These are phyloP conservation scores for Dendrocincla fuliginosa DNA, from an alignment of 2,797 vertebrate species.

Conservation along the genomic window DNA sequence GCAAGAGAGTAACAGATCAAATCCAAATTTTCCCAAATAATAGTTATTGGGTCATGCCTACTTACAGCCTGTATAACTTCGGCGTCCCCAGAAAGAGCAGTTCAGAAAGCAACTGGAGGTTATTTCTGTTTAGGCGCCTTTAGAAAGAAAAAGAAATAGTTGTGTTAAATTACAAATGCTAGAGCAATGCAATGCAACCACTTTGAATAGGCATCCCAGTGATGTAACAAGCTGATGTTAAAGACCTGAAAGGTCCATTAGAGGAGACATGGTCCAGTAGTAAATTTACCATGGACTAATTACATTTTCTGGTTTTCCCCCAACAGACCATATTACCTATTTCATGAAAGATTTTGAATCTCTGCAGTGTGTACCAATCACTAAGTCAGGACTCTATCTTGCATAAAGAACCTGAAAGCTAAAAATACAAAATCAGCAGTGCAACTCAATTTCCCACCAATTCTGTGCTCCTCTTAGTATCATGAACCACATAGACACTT, in stretches of 20 bases:
- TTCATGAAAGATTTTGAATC: constrained; percentile 52
- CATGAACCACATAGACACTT: neutral
- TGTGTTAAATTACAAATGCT: constrained; percentile 63
- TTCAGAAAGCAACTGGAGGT: constrained; percentile 94
- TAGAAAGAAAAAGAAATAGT: constrained; percentile 75
- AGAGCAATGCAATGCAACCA: constrained; percentile 5
- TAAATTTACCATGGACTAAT: constrained; percentile 64
- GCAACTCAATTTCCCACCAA: neutral
- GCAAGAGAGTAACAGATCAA: neutral
- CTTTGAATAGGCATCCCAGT: neutral
- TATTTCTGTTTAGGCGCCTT: constrained; percentile 98
- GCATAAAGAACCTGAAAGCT: neutral
- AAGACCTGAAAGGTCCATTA: constrained; percentile 46
- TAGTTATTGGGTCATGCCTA: constrained; percentile 38
- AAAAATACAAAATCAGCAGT: neutral
- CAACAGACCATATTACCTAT: constrained; percentile 35
- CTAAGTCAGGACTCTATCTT: neutral
- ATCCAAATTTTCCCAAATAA: neutral
- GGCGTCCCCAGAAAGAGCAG: constrained; percentile 94
- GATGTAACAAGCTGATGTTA: constrained; percentile 35
- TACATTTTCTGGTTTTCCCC: constrained; percentile 61
- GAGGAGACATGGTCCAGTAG: constrained; percentile 43
- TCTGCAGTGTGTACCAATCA: neutral
- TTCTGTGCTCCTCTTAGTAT: neutral
- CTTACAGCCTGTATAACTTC: constrained; percentile 98